Evolutionary conservation across 2,888 invertebrate species (phyloP), one percentile per base, ranked within the genome.

Genomic region (Callimorpha dominula): DNA sequence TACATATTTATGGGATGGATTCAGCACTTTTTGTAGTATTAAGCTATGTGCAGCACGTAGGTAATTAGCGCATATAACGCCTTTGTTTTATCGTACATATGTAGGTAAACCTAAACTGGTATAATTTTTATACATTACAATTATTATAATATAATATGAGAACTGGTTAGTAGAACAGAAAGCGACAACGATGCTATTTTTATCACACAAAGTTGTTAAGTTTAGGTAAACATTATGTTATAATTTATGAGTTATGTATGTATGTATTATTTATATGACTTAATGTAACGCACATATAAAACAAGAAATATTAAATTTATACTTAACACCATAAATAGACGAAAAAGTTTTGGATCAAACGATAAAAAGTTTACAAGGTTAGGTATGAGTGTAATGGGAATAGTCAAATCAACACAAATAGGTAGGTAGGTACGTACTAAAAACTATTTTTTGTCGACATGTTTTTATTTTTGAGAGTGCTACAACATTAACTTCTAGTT

Each of bases 161-260:
- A 31, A 9, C 31, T 50, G 31, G 17, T 65, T 65, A 65, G 65
- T 65, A 50, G 17, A 50, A 40, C 50, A 65, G 14, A 65, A 50
- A 65, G 65, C 50, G 65, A 65, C 17, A 50, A 17, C 11, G n/a
- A 65, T 50, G 17, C 50, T 50, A 40, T 50, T 50, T 31, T 31
- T 50, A 17, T 8, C 9, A 64, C 64, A 43, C 17, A 20, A 46
- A n/a, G 50, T 40, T 65, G 40, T 50, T 65, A 50, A 40, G 17
- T 50, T 65, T n/a, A n/a, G n/a, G n/a, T n/a, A n/a, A 17, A 50
- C 65, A 65, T 31, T 46, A 15, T 20, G 31, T 31, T 31, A 31
- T 46, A 65, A 20, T n/a, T 54, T n/a, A 20, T 6, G 4, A 46
- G 4, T 3, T 9, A 46, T 1, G 43, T 9, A 46, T 1, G 43